These are phyloP conservation scores for Parnassius smintheus DNA, from an alignment of 2,888 invertebrate genomes.

Conservation along the genomic window DNA sequence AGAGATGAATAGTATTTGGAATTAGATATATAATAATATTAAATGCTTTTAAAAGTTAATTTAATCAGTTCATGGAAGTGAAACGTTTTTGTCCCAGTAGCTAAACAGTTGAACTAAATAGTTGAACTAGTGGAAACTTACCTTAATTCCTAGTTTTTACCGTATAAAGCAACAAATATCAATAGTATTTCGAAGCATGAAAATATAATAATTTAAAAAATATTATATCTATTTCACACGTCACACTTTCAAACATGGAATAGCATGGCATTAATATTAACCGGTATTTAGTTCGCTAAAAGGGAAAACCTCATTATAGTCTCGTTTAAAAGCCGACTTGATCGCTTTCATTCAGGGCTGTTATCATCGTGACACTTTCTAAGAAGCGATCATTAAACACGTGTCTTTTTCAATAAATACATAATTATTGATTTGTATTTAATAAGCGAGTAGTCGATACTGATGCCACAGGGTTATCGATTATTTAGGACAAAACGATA, in stretches of 20 bases:
- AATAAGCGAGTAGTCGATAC: not conserved
- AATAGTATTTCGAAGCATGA: too few species aligned
- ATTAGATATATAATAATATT: too few species aligned
- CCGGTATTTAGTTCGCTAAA: constrained; percentile 17
- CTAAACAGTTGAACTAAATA: too few species aligned
- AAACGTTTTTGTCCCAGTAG: too few species aligned
- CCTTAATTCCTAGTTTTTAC: too few species aligned
- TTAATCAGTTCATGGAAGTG: too few species aligned
- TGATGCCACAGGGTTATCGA: constrained; percentile 7
- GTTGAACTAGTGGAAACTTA: too few species aligned
- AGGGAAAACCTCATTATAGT: constrained; percentile 19
- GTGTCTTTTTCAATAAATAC: constrained; percentile 13
- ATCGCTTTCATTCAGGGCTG: constrained; percentile 21
- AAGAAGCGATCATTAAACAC: constrained; percentile 5
- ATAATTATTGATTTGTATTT: constrained; percentile 8
- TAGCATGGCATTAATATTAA: not conserved
- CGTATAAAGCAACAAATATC: too few species aligned
- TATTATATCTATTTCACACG: constrained; percentile 13
- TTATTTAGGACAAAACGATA: constrained; percentile 10
- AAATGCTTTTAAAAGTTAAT: too few species aligned
- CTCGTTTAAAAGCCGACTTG: constrained; percentile 7
- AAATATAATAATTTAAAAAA: not conserved
- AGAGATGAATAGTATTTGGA: too few species aligned
- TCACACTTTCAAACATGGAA: constrained; percentile 15
- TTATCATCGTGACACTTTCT: constrained; percentile 10